Percentiles rank a stretch among this genome's conserved stretches.
These are phyloP conservation scores for Leptinotarsa defecta DNA, from an alignment of 1,140 invertebrate species.

Conservation along the genomic window DNA sequence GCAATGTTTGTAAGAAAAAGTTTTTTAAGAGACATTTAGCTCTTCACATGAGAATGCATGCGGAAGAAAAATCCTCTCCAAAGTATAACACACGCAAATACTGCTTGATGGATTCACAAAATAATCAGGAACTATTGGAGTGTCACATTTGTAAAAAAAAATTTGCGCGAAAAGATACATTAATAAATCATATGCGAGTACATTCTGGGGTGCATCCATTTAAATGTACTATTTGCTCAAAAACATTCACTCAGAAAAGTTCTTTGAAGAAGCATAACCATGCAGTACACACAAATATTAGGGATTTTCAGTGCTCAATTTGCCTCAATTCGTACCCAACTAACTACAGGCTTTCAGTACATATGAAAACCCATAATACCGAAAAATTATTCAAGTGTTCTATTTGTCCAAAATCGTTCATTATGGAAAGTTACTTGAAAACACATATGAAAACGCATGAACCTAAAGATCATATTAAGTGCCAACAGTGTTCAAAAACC, in stretches of 20 bases:
- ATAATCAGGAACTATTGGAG: constrained; percentile 26
- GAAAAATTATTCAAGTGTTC: constrained; percentile 53
- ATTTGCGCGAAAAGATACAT: constrained; percentile 34
- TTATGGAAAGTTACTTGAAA: background rate
- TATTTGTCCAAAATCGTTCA: background rate
- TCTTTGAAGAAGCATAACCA: constrained; percentile 59
- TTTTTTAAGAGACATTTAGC: no score
- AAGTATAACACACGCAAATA: constrained; percentile 45
- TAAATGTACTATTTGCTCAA: constrained; percentile 40
- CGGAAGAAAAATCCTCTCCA: constrained; percentile 57
- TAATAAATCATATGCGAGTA: constrained; percentile 29
- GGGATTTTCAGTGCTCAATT: constrained; percentile 59
- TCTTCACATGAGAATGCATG: constrained; percentile 22
- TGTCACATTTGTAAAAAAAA: constrained; percentile 41
- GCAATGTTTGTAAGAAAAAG: no score
- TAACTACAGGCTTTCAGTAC: constrained; percentile 62
- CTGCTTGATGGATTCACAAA: no score
- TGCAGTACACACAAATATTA: constrained; percentile 58
- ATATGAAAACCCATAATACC: constrained; percentile 65
- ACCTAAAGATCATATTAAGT: background rate
- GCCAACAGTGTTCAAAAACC: background rate
- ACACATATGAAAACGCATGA: background rate
- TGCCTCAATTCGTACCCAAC: constrained; percentile 63
- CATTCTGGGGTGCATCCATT: background rate
- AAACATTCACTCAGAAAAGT: constrained; percentile 39